Conservation (phyloP, 2,797 vertebrate genomes). For the Sparus aurata region DNA sequence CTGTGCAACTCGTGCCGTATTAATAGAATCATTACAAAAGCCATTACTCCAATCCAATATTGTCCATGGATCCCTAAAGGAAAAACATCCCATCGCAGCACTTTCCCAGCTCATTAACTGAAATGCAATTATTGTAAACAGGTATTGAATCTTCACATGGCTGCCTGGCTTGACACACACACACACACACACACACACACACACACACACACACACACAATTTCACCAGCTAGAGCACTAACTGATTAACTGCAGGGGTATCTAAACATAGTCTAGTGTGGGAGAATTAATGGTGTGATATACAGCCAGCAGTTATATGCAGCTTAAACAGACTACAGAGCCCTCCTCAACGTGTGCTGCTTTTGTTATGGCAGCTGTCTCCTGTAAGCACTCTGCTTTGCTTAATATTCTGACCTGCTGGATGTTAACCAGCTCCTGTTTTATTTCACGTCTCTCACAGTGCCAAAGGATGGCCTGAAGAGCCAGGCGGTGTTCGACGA, state of each 20-base stretch:
- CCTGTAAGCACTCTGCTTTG: background rate
- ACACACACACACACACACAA: no score
- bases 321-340: background rate
- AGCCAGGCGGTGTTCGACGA: conserved; percentile 97
- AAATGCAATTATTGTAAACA: background rate
- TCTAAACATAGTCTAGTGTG: background rate
- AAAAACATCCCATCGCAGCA: background rate
- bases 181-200: background rate
- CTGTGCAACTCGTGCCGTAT: background rate
- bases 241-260: background rate
- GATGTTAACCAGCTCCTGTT: background rate
- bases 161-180: background rate
- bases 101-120: conserved; percentile 13
- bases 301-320: background rate
- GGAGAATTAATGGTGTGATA: conserved; percentile 11
- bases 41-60: conserved; percentile 18
- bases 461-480: conserved; percentile 98
- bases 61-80: background rate
- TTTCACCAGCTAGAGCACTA: background rate
- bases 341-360: background rate
- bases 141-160: background rate
- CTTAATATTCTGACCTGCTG: background rate
- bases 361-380: background rate
- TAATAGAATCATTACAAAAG: background rate
- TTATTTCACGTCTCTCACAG: conserved; percentile 77